Evolutionary conservation across 2,888 invertebrate genomes (phyloP).

Genomic region (Pollenia amentaria): DNA sequence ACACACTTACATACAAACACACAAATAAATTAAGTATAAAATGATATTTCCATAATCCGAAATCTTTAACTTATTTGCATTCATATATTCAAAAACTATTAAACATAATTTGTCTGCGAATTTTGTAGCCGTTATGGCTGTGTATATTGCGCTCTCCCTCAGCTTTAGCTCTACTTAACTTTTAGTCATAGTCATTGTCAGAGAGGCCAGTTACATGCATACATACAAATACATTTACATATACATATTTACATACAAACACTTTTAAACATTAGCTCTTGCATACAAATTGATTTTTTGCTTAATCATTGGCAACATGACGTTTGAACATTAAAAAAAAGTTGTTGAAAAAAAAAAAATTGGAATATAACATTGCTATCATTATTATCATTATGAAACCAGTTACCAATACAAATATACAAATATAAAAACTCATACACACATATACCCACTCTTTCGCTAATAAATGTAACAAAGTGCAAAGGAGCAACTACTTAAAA

Average conservation of each 20-base stretch:
- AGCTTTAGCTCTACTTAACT: constrained; percentile 18
- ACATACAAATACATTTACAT: neutral
- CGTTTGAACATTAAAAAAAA: constrained; percentile 57
- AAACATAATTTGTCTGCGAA: constrained; percentile 66
- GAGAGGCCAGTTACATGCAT: neutral
- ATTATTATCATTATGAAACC: constrained; percentile 65
- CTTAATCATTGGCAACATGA: constrained; percentile 71
- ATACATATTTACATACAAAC: neutral
- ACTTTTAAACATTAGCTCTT: neutral
- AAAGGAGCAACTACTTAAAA: constrained; percentile 43
- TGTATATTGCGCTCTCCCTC: neutral
- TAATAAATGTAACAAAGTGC: constrained; percentile 38
- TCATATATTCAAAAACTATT: constrained; percentile 68
- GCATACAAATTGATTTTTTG: constrained; percentile 72
- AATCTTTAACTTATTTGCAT: constrained; percentile 62
- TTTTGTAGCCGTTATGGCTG: constrained; percentile 33
- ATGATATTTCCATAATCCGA: constrained; percentile 43
- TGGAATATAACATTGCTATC: constrained; percentile 31
- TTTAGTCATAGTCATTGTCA: constrained; percentile 31
- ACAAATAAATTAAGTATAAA: neutral
- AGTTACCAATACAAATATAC: constrained; percentile 27
- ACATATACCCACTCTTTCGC: neutral
- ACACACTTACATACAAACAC: neutral
- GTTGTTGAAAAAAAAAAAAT: neutral
- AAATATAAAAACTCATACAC: constrained; percentile 10